Conservation (phyloP, 2,113 vertebrate genomes). For the Myotis brandtii region DNA sequence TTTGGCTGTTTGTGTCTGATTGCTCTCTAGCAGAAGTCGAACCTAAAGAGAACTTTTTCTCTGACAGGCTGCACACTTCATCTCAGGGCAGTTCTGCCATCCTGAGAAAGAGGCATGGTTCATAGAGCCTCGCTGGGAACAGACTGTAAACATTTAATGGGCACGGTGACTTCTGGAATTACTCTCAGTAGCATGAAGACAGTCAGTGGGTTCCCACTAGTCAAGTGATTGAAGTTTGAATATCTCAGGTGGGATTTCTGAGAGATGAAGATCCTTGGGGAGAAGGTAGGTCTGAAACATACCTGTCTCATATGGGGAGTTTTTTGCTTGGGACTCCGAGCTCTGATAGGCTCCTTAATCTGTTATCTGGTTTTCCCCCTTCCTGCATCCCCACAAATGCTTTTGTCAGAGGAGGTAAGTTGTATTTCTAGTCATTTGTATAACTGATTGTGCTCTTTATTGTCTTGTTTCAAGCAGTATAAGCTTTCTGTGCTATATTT, state of each 20-base stretch:
- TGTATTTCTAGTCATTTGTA: conserved; percentile 64
- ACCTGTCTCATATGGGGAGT: conserved; percentile 7
- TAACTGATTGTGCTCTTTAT: not conserved
- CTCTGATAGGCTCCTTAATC: conserved; percentile 62
- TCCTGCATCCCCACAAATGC: conserved; percentile 25
- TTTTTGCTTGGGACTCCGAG: conserved; percentile 18
- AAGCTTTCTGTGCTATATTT: conserved; percentile 31
- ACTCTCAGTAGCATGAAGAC: conserved; percentile 46
- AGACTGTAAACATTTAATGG: conserved; percentile 49
- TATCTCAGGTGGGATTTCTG: conserved; percentile 24
- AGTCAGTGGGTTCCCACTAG: conserved; percentile 26
- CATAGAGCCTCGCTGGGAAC: conserved; percentile 57
- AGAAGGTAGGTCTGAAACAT: conserved; percentile 55
- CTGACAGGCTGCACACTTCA: conserved; percentile 40
- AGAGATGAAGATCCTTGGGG: not conserved
- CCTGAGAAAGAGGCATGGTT: not conserved
- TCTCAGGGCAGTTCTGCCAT: conserved; percentile 12
- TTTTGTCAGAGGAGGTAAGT: conserved; percentile 80
- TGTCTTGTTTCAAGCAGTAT: conserved; percentile 35
- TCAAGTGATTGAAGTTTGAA: not conserved
- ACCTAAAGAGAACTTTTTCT: conserved; percentile 62
- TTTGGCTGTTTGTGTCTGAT: not conserved
- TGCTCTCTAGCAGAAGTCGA: not conserved
- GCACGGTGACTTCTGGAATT: conserved; percentile 60
- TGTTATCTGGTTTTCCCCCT: conserved; percentile 25